Conservation (phyloP, 2,113 vertebrate genomes). For the Stigmatopora argus region DNA sequence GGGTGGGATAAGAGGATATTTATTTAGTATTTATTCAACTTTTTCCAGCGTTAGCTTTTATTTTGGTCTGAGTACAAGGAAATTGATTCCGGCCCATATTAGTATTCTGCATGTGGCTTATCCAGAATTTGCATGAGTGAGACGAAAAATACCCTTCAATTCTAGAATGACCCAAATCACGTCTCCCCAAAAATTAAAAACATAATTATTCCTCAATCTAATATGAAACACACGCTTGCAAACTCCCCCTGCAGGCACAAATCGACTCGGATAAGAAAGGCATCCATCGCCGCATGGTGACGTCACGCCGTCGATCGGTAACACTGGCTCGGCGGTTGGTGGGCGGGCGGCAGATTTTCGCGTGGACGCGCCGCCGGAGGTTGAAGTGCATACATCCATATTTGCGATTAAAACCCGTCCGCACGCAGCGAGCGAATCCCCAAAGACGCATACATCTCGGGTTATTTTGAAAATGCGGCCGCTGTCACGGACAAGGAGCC, state of each 20-base stretch:
- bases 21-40: no score
- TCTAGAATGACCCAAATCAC: no score
- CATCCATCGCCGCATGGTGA: conserved; percentile 62
- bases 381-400: conserved; percentile 16
- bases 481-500: conserved; percentile 29
- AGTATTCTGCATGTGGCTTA: no score
- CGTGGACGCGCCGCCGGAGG: conserved; percentile 25
- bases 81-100: no score
- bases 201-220: neutral
- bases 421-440: neutral
- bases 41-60: no score
- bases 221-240: neutral
- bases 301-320: conserved; percentile 57
- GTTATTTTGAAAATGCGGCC: conserved; percentile 43
- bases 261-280: conserved; percentile 28
- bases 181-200: no score
- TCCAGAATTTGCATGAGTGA: no score
- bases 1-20: no score
- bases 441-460: conserved; percentile 26
- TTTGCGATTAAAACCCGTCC: neutral
- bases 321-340: conserved; percentile 41
- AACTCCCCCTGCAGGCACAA: conserved; percentile 9
- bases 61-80: no score
- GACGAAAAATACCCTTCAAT: no score
- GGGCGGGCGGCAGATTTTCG: conserved; percentile 30